These are phyloP conservation scores for Ctenomys sociabilis DNA, from an alignment of 2,113 vertebrate genomes.

Conservation along the genomic window DNA sequence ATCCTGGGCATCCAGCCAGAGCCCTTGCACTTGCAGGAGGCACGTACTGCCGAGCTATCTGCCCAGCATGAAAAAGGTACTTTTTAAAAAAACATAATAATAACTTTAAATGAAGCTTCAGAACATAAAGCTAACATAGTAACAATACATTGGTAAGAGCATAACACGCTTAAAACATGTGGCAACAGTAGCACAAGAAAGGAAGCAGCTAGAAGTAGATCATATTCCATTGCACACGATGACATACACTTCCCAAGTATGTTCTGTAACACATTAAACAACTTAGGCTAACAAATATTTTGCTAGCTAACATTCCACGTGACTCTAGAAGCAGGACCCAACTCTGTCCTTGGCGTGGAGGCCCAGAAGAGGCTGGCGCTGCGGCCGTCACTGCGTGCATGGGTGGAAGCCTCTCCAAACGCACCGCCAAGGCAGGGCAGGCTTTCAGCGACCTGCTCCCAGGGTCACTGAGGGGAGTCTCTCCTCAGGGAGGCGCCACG, in stretches of 20 bases:
- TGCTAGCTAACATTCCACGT: background rate
- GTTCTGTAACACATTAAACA: background rate
- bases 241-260: background rate
- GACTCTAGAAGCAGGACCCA: background rate
- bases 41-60: too few species aligned
- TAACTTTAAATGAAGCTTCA: background rate
- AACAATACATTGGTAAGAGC: background rate
- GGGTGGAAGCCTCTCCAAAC: background rate
- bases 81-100: too few species aligned
- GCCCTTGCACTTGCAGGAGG: too few species aligned
- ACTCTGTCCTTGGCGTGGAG: background rate
- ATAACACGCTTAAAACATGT: background rate
- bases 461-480: too few species aligned
- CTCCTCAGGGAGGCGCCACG: background rate
- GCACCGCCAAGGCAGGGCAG: background rate
- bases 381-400: background rate
- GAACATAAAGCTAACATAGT: background rate
- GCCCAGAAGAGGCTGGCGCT: background rate
- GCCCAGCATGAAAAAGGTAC: too few species aligned
- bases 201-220: background rate
- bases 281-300: background rate
- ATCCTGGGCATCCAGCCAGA: too few species aligned
- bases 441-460: background rate
- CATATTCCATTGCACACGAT: background rate
- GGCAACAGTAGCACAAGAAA: background rate